These are phyloP conservation scores for Temnothorax rugatulus DNA, from an alignment of 2,888 invertebrate species.

Conservation along the genomic window DNA sequence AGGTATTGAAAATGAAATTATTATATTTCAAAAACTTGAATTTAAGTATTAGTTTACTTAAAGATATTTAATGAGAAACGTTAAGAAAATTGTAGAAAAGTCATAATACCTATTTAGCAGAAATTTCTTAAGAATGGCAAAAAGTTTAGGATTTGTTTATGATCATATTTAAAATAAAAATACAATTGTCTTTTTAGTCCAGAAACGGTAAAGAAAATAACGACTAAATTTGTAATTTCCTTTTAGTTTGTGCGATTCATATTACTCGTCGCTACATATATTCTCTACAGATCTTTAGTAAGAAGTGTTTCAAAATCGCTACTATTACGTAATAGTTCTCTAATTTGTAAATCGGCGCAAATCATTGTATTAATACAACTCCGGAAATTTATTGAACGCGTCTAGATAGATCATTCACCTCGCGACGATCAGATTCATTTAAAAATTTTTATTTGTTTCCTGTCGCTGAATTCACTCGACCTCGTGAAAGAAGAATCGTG, in stretches of 20 bases:
- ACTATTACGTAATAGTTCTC: slow-evolving; percentile 27
- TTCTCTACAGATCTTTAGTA: background rate
- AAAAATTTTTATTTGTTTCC: background rate
- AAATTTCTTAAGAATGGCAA: background rate
- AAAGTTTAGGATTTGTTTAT: background rate
- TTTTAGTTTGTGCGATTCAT: background rate
- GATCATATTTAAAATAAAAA: background rate
- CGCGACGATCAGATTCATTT: background rate
- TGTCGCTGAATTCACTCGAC: background rate
- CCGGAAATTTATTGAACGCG: slow-evolving; percentile 20
- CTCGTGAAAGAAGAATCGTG: background rate
- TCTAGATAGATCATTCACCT: slow-evolving; percentile 20
- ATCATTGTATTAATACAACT: slow-evolving; percentile 10
- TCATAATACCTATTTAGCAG: too few relatives aligned
- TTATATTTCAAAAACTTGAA: background rate
- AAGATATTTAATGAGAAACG: background rate
- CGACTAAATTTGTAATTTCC: slow-evolving; percentile 11
- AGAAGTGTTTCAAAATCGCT: slow-evolving; percentile 38
- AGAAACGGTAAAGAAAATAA: background rate
- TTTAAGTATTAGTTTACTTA: background rate
- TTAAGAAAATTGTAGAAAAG: background rate
- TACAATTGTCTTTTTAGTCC: background rate
- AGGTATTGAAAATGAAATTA: background rate
- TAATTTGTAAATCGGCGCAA: slow-evolving; percentile 5
- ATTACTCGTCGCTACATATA: background rate